Base-by-base conservation (phyloP, 2,797 vertebrate species). In the Fistularia commersonii region DNA sequence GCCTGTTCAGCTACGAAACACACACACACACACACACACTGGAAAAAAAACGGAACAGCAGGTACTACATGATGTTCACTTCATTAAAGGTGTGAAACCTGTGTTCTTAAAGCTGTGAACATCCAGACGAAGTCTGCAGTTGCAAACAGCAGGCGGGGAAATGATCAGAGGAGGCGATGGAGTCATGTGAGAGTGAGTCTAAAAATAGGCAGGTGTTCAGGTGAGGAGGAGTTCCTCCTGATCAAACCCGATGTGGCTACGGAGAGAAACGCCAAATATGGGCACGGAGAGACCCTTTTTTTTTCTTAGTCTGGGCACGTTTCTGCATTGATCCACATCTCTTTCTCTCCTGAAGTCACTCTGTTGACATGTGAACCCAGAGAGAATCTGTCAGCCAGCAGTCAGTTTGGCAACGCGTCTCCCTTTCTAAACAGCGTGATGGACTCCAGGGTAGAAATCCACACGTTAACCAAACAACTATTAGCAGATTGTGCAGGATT, bases 151-250 rank as follows among this genome's bases (percentile, higher is more conserved):
- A 2, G 7, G 53, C 50, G 6, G 66, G 71, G n/a, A 69, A 75
- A 69, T 72, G 72, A 75, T 65, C 61, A 32, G 59, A 37, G 48
- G 71, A 66, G 72, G 77, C 81, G 41, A 61, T 38, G 39, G 51
- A 61, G 60, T 71, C 69, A 66, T 55, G 65, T 61, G 70, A 76
- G 55, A 38, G 72, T 41, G 55, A 54, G 55, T 59, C 73, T 87
- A 80, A 73, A 82, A 82, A 83, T 79, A 85, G 64, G 36, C 1
- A 11, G 0, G 46, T 4, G 51, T 10, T 64, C 76, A 82, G 76
- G 76, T 83, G 77, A 67, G 50, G 47, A 74, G 75, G 74, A 61
- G 58, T 74, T 69, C 68, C 72, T 69, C 48, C 43, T 38, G 51
- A 78, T 80, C 72, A 56, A 69, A 78, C 64, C 51, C 3, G 12